These are phyloP conservation scores for Strigamia crassipes DNA, from an alignment of 2,888 invertebrate species.

Conservation along the genomic window DNA sequence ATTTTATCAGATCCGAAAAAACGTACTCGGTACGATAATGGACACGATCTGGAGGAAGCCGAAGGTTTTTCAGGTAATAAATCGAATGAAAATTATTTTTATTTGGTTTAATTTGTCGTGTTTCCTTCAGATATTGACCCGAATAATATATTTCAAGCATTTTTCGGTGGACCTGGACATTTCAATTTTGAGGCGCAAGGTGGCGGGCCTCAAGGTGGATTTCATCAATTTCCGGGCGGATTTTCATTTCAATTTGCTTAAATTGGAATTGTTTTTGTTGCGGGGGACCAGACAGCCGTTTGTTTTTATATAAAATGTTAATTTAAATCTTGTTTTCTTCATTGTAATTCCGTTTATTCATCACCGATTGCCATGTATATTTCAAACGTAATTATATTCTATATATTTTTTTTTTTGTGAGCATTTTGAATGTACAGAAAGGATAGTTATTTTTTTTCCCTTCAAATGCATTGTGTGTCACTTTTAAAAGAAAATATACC, in stretches of 20 bases:
- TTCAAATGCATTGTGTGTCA: too few relatives aligned
- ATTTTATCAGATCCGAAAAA: slow-evolving; percentile 89
- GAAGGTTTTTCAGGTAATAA: slow-evolving; percentile 56
- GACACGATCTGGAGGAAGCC: slow-evolving; percentile 83
- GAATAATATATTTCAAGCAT: slow-evolving; percentile 81
- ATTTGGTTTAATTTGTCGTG: slow-evolving; percentile 51
- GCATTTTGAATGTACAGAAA: too few relatives aligned
- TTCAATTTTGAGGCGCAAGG: background rate
- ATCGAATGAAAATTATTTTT: background rate
- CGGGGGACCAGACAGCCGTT: too few relatives aligned
- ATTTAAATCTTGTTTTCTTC: too few relatives aligned
- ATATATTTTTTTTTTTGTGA: too few relatives aligned
- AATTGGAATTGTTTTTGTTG: background rate
- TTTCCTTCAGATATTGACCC: slow-evolving; percentile 75
- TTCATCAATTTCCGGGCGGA: slow-evolving; percentile 65
- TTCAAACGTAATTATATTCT: too few relatives aligned
- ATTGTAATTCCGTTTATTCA: too few relatives aligned
- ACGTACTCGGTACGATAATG: slow-evolving; percentile 85
- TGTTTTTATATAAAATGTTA: too few relatives aligned
- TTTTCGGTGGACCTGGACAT: slow-evolving; percentile 67
- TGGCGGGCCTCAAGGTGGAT: slow-evolving; percentile 53
- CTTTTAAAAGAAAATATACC: too few relatives aligned
- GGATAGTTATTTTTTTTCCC: too few relatives aligned
- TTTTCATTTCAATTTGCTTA: slow-evolving; percentile 74
- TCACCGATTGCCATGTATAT: too few relatives aligned